Evolutionary conservation across 1,140 invertebrate species (phyloP), one percentile per base, ranked within the genome.

Genomic region (Drosophila virilis): DNA sequence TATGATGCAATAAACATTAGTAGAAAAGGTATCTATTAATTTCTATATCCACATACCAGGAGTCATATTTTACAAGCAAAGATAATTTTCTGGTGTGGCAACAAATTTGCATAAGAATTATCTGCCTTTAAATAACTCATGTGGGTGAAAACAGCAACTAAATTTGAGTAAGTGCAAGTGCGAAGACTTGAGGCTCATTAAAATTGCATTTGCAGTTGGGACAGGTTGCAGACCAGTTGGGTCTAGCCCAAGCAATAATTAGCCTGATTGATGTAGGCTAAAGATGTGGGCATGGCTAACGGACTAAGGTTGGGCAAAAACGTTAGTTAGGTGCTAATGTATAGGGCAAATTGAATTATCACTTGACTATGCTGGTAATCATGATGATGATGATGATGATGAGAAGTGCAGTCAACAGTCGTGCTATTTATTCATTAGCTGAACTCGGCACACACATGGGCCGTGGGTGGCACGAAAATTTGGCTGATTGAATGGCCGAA

Each of bases 271-370:
- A 64, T 50, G 22, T 22, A 22, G 59, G 54, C 42, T 64, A 46
- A 66, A 75, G 51, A 17, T 22, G 42, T 17, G 32, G 59, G 73
- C 59, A 52, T 60, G 70, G 61, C 28, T 46, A 67, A 60, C 32
- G 37, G 54, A 45, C 55, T 59, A 33, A 38, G 62, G 46, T 37
- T 60, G 22, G 66, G 67, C 77, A 83, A 73, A 88, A 82, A 71
- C 67, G 69, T 67, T 73, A 55, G 59, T 60, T 46, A 90, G 80
- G 85, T 90, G 84, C 80, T 83, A 83, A 82, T 79, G 68, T 67
- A 70, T 46, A 68, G 74, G 50, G 65, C 70, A 89, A 89, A 89
- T 90, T 90, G 65, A 84, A 90, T 89, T 89, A 89, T 71, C 84
- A 77, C 85, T 68, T 74, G 59, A 61, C 67, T 51, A 60, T 69